Evolutionary conservation across 2,113 vertebrate species (phyloP).

Genomic region (Pithys albifrons): DNA sequence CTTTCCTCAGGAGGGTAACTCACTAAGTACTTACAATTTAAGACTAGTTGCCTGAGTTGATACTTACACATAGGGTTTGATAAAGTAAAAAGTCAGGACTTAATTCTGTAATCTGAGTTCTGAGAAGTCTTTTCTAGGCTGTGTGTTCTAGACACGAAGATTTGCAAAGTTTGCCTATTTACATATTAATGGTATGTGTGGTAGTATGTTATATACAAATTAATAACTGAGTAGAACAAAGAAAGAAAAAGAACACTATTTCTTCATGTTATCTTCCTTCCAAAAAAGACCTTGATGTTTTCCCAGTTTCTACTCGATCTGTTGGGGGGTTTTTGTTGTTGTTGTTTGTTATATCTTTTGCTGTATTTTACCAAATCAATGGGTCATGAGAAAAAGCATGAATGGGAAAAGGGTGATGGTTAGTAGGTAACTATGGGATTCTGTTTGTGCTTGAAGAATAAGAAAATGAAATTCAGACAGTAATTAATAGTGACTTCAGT

Average conservation of each 20-base stretch:
- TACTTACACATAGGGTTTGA: background rate
- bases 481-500: background rate
- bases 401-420: background rate
- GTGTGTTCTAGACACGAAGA: background rate
- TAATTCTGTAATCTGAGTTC: background rate
- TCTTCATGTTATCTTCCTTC: background rate
- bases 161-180: background rate
- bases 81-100: background rate
- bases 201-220: background rate
- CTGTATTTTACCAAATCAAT: background rate
- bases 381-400: background rate
- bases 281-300: background rate
- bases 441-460: background rate
- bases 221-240: background rate
- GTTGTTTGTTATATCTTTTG: background rate
- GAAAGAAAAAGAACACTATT: background rate
- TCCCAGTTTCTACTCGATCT: background rate
- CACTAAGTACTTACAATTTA: background rate
- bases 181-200: background rate
- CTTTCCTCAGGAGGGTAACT: background rate
- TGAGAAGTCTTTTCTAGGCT: background rate
- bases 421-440: background rate
- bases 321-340: background rate
- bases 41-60: background rate
- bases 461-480: background rate